These are phyloP conservation scores for Pteropus alecto DNA, from an alignment of 2,113 vertebrate genomes.

Conservation along the genomic window DNA sequence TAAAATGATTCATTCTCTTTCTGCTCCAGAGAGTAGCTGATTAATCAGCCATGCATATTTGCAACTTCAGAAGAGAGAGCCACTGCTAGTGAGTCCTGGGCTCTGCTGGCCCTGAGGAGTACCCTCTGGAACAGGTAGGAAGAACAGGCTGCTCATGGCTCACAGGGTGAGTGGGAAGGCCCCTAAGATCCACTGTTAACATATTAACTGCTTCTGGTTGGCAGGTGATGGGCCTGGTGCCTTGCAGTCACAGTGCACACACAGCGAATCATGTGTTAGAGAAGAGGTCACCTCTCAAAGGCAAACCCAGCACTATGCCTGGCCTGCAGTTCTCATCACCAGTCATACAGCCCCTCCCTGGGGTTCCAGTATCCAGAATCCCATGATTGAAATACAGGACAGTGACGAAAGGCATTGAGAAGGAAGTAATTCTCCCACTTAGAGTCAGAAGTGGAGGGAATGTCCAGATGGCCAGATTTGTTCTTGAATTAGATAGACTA, in stretches of 20 bases:
- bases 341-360: neutral
- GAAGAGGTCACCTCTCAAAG: neutral
- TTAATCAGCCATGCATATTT: neutral
- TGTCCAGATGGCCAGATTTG: fast-evolving
- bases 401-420: fast-evolving
- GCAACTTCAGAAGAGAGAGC: neutral
- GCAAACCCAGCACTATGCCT: neutral
- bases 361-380: neutral
- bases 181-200: neutral
- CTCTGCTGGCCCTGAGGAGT: neutral
- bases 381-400: neutral
- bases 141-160: fast-evolving
- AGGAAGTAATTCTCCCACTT: neutral
- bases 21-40: neutral
- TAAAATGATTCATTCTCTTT: neutral
- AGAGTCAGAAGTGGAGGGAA: neutral
- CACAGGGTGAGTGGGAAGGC: neutral
- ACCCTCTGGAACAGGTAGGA: neutral
- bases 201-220: neutral
- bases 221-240: neutral
- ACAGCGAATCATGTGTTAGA: neutral
- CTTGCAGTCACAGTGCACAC: neutral
- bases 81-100: neutral
- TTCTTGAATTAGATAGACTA: neutral
- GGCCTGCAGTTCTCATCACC: neutral